Conservation (phyloP, 1,140 invertebrate species). For the Orchestia grillus region DNA sequence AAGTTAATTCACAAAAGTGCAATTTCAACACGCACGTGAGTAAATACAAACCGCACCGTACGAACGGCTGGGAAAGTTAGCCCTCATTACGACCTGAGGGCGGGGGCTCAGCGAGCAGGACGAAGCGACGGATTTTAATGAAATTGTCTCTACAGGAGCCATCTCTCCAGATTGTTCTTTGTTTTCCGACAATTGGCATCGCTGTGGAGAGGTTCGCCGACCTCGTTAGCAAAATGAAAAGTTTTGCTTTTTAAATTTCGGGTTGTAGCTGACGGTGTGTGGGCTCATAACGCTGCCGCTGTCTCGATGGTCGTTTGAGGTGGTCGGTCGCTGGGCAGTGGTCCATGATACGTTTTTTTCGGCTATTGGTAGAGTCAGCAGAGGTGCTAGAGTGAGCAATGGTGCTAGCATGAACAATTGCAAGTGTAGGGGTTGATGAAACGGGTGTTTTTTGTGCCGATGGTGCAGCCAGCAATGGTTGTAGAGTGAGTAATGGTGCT, state of each 20-base stretch:
- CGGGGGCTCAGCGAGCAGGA: background rate
- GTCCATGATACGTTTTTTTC: too few species aligned
- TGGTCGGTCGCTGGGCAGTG: too few species aligned
- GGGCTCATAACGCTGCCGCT: background rate
- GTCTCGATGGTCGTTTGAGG: background rate
- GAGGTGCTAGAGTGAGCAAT: too few species aligned
- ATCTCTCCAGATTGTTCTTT: background rate
- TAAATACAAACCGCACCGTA: background rate
- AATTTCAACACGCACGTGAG: background rate
- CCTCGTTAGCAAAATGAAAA: constrained; percentile 8
- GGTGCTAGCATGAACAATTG: too few species aligned
- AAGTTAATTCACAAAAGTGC: background rate
- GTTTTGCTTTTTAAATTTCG: background rate
- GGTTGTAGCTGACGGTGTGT: background rate
- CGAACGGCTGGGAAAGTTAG: background rate
- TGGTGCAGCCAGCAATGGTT: too few species aligned
- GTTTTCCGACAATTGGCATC: background rate
- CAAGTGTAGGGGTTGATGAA: too few species aligned
- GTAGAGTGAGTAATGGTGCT: too few species aligned
- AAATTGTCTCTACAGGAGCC: background rate
- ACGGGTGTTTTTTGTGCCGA: too few species aligned
- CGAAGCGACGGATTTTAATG: background rate
- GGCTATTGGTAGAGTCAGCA: too few species aligned
- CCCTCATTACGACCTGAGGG: background rate
- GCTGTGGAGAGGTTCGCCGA: background rate